Evolutionary conservation across 2,797 vertebrate species (phyloP).

Genomic region (Diplodus sargus): DNA sequence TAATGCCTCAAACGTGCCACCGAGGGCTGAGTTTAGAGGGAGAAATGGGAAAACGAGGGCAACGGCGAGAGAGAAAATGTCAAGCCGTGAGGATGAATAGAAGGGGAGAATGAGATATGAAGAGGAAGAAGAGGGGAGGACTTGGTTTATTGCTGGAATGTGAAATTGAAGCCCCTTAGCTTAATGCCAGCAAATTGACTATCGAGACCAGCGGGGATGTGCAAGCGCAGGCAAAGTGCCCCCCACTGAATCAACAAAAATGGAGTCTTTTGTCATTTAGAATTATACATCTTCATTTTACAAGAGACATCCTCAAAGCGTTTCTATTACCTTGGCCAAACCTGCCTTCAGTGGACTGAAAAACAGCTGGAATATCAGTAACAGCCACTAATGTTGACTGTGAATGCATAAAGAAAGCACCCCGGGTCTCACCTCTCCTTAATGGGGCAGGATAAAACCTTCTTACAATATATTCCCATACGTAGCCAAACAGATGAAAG

Average conservation of each 20-base stretch:
- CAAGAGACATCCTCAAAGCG: constrained; percentile 47
- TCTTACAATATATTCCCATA: constrained; percentile 23
- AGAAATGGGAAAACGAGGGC: constrained; percentile 71
- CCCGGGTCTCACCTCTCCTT: constrained; percentile 36
- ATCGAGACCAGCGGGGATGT: constrained; percentile 62
- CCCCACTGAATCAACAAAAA: constrained; percentile 70
- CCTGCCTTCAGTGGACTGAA: constrained; percentile 37
- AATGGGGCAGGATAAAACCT: constrained; percentile 36
- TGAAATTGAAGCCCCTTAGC: constrained; percentile 76
- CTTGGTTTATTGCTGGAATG: constrained; percentile 73
- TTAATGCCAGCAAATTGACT: constrained; percentile 77
- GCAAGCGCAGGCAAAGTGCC: constrained; percentile 65
- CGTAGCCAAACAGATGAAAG: constrained; percentile 2
- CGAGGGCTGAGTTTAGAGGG: constrained; percentile 65
- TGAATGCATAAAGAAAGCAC: constrained; percentile 34
- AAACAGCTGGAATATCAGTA: constrained; percentile 53
- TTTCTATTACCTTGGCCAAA: constrained; percentile 54
- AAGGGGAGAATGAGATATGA: constrained; percentile 67
- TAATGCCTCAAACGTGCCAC: constrained; percentile 79
- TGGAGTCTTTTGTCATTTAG: constrained; percentile 65
- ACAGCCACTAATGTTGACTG: constrained; percentile 42
- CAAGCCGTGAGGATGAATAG: constrained; percentile 73
- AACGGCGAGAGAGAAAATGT: constrained; percentile 72
- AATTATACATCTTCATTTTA: constrained; percentile 68
- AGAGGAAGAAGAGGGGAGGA: constrained; percentile 52